Evolutionary conservation across 2,888 invertebrate genomes (phyloP).

Genomic region (Xanthorhoe spadicearia): DNA sequence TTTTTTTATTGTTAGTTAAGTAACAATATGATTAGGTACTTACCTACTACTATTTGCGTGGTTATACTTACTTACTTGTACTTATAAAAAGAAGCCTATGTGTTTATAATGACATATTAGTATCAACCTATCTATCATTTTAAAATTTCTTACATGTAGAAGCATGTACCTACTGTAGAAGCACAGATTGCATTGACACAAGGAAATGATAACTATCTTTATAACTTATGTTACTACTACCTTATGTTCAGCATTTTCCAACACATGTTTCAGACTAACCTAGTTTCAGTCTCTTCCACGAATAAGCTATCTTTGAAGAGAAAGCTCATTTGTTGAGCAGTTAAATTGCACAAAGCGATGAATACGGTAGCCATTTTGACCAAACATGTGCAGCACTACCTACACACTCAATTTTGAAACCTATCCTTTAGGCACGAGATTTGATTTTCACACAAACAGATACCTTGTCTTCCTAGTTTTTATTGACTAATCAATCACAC

Average conservation of each 20-base stretch:
- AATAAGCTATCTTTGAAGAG: conserved; percentile 33
- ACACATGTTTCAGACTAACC: conserved; percentile 23
- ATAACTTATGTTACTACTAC: neutral
- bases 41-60: no score
- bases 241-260: neutral
- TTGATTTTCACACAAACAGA: neutral
- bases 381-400: conserved; percentile 32
- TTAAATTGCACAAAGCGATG: conserved; percentile 37
- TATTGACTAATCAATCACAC: neutral
- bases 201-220: neutral
- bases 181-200: no score
- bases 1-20: no score
- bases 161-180: no score
- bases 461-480: neutral
- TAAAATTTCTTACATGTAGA: no score
- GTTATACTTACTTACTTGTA: no score
- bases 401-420: neutral
- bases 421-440: neutral
- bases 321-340: conserved; percentile 38
- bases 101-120: no score
- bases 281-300: conserved; percentile 25
- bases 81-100: no score
- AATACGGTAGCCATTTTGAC: conserved; percentile 34
- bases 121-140: no score
- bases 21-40: no score